Evolutionary conservation across 1,140 invertebrate genomes (phyloP).

Genomic region (Drosophila dunni): DNA sequence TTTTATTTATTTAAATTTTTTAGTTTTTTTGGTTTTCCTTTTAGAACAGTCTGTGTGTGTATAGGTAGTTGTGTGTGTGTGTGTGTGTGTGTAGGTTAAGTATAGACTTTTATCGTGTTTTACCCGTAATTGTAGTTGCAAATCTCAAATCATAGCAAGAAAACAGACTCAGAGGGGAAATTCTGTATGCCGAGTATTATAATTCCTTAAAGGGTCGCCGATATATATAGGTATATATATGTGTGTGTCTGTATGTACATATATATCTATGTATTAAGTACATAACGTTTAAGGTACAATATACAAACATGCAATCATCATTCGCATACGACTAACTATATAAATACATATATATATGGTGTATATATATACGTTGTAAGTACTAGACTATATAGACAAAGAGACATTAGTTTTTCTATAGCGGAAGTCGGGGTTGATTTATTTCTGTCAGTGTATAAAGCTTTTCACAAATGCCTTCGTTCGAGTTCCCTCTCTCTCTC

Average conservation of each 20-base stretch:
- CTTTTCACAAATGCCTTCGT: conserved; percentile 44
- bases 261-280: conserved; percentile 22
- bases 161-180: conserved; percentile 28
- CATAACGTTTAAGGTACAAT: conserved; percentile 40
- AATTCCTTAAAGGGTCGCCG: conserved; percentile 23
- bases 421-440: conserved; percentile 48
- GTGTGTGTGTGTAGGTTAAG: conserved; percentile 4
- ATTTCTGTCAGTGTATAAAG: conserved; percentile 38
- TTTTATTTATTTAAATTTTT: conserved; percentile 30
- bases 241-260: background rate
- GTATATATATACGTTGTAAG: conserved; percentile 4
- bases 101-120: conserved; percentile 42
- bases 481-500: conserved; percentile 7
- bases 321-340: conserved; percentile 42
- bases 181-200: conserved; percentile 18
- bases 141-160: conserved; percentile 47
- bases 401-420: conserved; percentile 44
- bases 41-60: conserved; percentile 44
- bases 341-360: conserved; percentile 13
- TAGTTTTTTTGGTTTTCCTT: background rate
- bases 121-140: conserved; percentile 78
- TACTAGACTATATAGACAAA: conserved; percentile 13
- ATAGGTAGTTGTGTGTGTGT: conserved; percentile 19
- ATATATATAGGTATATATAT: conserved; percentile 6
- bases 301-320: conserved; percentile 50